Conservation (phyloP, 2,888 invertebrate genomes). For the Eupithecia subumbrata region DNA sequence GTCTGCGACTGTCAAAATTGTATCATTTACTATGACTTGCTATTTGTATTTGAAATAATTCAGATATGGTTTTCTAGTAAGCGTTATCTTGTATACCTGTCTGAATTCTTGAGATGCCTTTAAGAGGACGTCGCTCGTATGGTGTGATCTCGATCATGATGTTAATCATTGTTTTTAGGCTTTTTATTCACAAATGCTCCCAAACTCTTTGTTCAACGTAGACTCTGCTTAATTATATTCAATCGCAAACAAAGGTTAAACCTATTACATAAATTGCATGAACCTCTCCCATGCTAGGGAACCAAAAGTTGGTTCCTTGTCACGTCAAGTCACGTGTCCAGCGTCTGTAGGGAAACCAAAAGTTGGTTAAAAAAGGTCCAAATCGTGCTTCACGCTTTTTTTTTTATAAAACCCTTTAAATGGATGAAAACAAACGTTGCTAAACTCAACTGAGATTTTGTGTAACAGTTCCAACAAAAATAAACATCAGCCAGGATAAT, state of each 20-base stretch:
- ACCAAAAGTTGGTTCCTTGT: too few species aligned
- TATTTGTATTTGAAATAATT: conserved; percentile 67
- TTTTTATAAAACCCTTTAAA: too few species aligned
- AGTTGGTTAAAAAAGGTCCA: too few species aligned
- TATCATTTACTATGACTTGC: conserved; percentile 53
- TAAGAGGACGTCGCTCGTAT: conserved; percentile 36
- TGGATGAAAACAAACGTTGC: neutral
- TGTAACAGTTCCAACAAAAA: neutral
- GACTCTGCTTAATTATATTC: neutral
- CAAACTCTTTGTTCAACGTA: too few species aligned
- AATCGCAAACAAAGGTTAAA: neutral
- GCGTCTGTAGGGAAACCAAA: too few species aligned
- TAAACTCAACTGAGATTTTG: neutral
- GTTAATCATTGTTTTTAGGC: conserved; percentile 53
- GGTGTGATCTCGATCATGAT: conserved; percentile 48
- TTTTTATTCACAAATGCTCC: conserved; percentile 17
- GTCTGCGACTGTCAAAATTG: conserved; percentile 40
- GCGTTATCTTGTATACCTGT: conserved; percentile 45
- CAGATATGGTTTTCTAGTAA: conserved; percentile 60
- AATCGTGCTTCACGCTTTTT: too few species aligned
- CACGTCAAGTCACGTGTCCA: too few species aligned
- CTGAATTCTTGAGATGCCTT: conserved; percentile 57
- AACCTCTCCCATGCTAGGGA: too few species aligned
- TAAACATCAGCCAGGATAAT: neutral
- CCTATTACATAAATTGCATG: too few species aligned